phyloP scores from a whole-genome alignment of 2,113 vertebrate species.

The Acrocephalus arundinaceus region DNA sequence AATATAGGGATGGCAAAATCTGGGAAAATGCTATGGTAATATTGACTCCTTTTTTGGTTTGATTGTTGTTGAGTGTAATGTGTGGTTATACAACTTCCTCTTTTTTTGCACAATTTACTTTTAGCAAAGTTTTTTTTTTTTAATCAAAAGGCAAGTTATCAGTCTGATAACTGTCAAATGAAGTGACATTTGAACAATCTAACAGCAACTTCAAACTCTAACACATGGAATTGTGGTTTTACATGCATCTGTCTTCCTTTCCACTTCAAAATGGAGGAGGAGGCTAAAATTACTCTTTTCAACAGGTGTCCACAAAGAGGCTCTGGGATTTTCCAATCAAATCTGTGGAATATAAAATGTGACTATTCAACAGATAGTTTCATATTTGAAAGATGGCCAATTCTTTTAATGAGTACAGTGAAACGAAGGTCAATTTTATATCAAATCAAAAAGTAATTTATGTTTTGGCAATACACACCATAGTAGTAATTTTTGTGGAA shows the following conservation, averaged over 20 bases:
- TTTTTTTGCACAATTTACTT: neutral
- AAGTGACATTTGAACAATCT: neutral
- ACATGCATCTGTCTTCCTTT: conserved; percentile 39
- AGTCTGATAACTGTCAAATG: neutral
- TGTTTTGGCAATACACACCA: neutral
- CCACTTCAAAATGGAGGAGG: conserved; percentile 53
- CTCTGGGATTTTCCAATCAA: conserved; percentile 57
- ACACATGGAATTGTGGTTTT: conserved; percentile 1
- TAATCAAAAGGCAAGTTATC: neutral
- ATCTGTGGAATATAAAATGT: conserved; percentile 57
- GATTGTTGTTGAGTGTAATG: neutral
- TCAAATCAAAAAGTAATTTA: neutral
- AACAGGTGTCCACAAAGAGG: conserved; percentile 51
- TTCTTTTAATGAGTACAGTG: conserved; percentile 4
- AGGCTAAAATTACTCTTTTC: conserved; percentile 59
- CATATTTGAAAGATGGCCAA: conserved; percentile 26
- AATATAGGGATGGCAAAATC: neutral
- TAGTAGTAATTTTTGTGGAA: neutral
- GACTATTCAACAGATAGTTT: conserved; percentile 51
- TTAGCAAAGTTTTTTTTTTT: neutral
- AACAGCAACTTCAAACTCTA: neutral
- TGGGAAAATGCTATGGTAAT: neutral
- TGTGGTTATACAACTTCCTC: neutral
- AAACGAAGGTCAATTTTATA: conserved; percentile 22
- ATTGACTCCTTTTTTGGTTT: neutral